Percentiles rank a stretch among this genome's conserved stretches.
phyloP scores from a whole-genome alignment of 2,113 vertebrate genomes.

The Nesogale talazaci region DNA sequence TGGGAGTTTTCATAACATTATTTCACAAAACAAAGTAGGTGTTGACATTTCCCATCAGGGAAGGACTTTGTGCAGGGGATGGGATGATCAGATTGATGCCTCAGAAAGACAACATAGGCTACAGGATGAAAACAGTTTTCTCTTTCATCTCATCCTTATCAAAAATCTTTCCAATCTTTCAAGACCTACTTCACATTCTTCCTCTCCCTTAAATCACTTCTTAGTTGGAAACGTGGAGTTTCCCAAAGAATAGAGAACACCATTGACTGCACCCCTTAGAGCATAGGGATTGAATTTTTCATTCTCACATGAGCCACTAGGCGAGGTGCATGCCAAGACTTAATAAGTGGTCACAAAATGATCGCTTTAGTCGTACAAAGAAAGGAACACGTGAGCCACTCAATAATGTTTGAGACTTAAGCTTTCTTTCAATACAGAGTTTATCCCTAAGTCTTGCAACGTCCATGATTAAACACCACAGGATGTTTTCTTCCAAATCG shows the following conservation, averaged over 20 bases:
- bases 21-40: neutral
- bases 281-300: neutral
- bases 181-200: neutral
- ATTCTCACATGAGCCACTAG: neutral
- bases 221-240: neutral
- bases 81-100: neutral
- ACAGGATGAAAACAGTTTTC: neutral
- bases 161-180: neutral
- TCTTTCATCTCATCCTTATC: slow-evolving; percentile 1
- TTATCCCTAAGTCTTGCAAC: slow-evolving; percentile 24
- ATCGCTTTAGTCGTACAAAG: slow-evolving; percentile 38
- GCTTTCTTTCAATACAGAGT: slow-evolving; percentile 23
- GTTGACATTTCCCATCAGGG: neutral
- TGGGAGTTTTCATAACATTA: neutral
- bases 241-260: neutral
- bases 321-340: neutral
- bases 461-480: neutral
- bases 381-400: slow-evolving; percentile 28
- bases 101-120: neutral
- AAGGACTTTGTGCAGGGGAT: neutral
- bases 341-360: neutral
- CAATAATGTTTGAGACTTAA: neutral
- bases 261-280: neutral
- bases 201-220: neutral
- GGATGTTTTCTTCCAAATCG: slow-evolving; percentile 14